phyloP scores from a whole-genome alignment of 1,140 invertebrate species.

The Pentalonia nigronervosa region DNA sequence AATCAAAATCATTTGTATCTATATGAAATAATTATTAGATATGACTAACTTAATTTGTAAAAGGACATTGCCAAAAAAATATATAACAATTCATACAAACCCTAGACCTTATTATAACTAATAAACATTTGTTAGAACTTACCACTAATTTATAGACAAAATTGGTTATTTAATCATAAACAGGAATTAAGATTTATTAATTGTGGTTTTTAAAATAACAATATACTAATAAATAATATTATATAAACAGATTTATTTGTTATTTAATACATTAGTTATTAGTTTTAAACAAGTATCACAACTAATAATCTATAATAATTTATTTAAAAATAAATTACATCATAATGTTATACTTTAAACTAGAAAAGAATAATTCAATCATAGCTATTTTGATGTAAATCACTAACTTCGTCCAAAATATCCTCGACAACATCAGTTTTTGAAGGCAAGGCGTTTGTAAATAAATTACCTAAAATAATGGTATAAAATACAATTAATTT shows the following conservation, averaged over 20 bases:
- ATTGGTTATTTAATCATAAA: background rate
- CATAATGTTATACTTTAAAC: background rate
- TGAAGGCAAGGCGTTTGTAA: conserved; percentile 46
- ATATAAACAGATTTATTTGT: conserved; percentile 23
- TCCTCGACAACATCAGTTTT: conserved; percentile 44
- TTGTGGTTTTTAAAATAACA: background rate
- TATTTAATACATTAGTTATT: background rate
- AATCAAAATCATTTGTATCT: background rate
- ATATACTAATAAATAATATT: background rate
- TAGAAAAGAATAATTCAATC: conserved; percentile 24
- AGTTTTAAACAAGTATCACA: background rate
- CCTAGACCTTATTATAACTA: background rate
- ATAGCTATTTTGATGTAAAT: conserved; percentile 39
- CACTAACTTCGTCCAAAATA: conserved; percentile 53
- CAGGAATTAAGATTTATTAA: background rate
- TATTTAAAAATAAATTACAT: conserved; percentile 1
- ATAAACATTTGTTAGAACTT: background rate
- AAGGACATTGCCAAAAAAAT: background rate
- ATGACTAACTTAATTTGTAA: background rate
- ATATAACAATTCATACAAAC: background rate
- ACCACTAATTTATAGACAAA: conserved; percentile 3
- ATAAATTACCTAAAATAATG: conserved; percentile 34
- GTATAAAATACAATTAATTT: background rate
- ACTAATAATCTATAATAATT: conserved; percentile 15
- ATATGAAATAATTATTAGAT: background rate